A percentile compares a stretch with the other conserved stretches of the same genome.
Conservation (phyloP, 2,797 vertebrate species). For the Hylomyscus alleni region DNA sequence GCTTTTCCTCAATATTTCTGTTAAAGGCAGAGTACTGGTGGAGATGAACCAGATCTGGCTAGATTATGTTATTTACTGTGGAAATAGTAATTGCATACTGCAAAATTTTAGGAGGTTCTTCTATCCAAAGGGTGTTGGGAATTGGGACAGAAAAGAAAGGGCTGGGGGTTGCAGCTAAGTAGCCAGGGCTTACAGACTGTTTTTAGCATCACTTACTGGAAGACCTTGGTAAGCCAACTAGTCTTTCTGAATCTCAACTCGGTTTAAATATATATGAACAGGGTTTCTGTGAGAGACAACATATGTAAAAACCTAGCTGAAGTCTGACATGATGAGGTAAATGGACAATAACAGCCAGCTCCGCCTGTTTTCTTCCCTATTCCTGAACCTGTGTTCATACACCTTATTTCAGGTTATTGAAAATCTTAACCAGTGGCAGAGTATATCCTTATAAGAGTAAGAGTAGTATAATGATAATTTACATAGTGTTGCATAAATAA, state of each 20-base stretch:
- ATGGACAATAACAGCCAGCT: not conserved
- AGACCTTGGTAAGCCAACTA: not conserved
- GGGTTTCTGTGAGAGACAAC: not conserved
- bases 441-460: not conserved
- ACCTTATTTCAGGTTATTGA: not conserved
- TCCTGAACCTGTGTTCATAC: not conserved
- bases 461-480: slow-evolving; percentile 9
- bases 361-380: not conserved
- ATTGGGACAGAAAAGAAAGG: not conserved
- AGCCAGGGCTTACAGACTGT: not conserved
- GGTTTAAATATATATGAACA: not conserved
- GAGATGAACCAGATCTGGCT: not conserved
- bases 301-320: not conserved
- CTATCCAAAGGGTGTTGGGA: not conserved
- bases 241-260: slow-evolving; percentile 22
- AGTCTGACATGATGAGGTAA: not conserved
- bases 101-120: slow-evolving; percentile 8
- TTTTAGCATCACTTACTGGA: not conserved
- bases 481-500: not conserved
- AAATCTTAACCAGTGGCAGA: slow-evolving; percentile 1
- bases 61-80: slow-evolving; percentile 20
- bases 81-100: slow-evolving; percentile 25
- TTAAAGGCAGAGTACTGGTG: not conserved
- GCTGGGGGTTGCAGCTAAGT: not conserved
- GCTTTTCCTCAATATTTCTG: not conserved